Percentiles rank a stretch among this genome's conserved stretches.
Conservation (phyloP, 2,888 invertebrate species). For the Corbicula japonica region DNA sequence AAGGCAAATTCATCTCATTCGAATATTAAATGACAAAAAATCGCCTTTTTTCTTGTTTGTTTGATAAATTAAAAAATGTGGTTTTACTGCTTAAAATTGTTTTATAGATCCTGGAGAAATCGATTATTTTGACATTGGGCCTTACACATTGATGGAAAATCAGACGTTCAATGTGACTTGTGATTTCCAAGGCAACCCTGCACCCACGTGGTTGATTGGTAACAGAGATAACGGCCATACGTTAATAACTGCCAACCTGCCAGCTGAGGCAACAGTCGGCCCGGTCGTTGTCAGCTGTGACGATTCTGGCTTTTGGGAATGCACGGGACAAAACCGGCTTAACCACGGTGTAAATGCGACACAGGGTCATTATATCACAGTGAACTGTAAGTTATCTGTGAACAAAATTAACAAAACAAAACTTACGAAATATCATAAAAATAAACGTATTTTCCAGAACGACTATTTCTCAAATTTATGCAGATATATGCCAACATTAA, state of each 20-base stretch:
- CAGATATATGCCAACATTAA: too few relatives aligned
- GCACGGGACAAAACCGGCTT: constrained; percentile 47
- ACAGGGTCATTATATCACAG: constrained; percentile 32
- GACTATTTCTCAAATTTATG: too few relatives aligned
- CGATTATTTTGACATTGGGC: constrained; percentile 10
- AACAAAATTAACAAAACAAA: too few relatives aligned
- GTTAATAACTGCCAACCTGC: not conserved
- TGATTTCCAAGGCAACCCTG: constrained; percentile 40
- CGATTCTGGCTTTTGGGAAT: constrained; percentile 36
- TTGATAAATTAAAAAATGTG: too few relatives aligned
- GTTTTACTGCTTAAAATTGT: constrained; percentile 1
- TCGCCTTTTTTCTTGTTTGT: too few relatives aligned
- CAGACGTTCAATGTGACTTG: constrained; percentile 28
- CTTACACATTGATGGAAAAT: constrained; percentile 39
- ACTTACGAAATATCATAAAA: too few relatives aligned
- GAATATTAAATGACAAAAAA: too few relatives aligned
- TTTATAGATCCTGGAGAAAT: constrained; percentile 38
- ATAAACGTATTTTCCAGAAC: too few relatives aligned
- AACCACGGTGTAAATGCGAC: constrained; percentile 49
- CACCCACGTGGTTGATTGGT: constrained; percentile 40
- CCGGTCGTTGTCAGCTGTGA: constrained; percentile 26
- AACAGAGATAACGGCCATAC: constrained; percentile 24
- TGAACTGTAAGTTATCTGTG: constrained; percentile 55
- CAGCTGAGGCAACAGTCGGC: not conserved
- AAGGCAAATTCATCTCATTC: too few relatives aligned